Evolutionary conservation across 2,797 vertebrate species (phyloP).

Genomic region (Menidia menidia): DNA sequence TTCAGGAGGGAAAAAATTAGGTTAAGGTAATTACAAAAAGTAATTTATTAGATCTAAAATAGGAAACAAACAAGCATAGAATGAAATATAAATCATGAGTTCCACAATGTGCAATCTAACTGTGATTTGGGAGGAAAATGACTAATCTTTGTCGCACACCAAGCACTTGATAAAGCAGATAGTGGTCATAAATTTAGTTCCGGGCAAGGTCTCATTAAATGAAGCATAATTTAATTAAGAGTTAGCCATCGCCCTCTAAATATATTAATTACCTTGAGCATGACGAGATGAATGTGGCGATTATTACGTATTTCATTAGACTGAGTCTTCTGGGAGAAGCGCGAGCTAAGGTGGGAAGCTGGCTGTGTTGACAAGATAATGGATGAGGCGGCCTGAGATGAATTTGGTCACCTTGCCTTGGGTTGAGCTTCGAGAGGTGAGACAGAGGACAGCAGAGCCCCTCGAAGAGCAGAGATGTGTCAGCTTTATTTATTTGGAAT

Average conservation of each 20-base stretch:
- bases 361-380: constrained; percentile 91
- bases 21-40: constrained; percentile 89
- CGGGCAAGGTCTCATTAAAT: constrained; percentile 95
- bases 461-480: constrained; percentile 19
- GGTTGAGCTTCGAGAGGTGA: constrained; percentile 73
- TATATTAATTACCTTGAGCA: constrained; percentile 99
- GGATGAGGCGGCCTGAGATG: constrained; percentile 86
- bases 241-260: constrained; percentile 91
- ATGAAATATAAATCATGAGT: constrained; percentile 95
- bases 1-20: constrained; percentile 78
- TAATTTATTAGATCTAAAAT: constrained; percentile 90
- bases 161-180: constrained; percentile 93
- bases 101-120: constrained; percentile 89
- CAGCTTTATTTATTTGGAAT: constrained; percentile 11
- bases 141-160: constrained; percentile 92
- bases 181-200: constrained; percentile 95
- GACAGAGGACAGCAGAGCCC: constrained; percentile 68
- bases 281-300: constrained; percentile 93
- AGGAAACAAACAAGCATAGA: constrained; percentile 98
- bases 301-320: constrained; percentile 98
- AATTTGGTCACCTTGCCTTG: constrained; percentile 91
- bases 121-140: constrained; percentile 90
- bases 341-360: constrained; percentile 87
- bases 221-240: constrained; percentile 97
- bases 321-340: constrained; percentile 88